Percentiles rank a stretch among this genome's conserved stretches.
Evolutionary conservation across 2,888 invertebrate genomes (phyloP).

Genomic region (Anarsia innoxiella): DNA sequence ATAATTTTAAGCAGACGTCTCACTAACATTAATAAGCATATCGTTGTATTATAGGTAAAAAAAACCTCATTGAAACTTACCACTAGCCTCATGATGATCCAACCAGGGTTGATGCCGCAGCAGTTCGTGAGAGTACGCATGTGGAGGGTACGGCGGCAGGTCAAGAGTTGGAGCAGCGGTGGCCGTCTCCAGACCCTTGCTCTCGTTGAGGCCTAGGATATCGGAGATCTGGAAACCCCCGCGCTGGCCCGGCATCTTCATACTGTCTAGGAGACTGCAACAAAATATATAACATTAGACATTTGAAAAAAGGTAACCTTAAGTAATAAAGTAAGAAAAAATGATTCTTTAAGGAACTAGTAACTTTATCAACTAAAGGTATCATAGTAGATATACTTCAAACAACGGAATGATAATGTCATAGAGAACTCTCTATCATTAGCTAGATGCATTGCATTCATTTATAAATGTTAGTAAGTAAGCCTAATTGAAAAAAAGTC

Average conservation of each 20-base stretch:
- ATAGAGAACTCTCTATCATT: too few species aligned
- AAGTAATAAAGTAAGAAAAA: background rate
- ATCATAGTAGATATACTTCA: too few species aligned
- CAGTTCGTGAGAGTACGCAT: constrained; percentile 57
- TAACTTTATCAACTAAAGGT: too few species aligned
- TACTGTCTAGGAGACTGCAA: constrained; percentile 84
- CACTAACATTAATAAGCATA: too few species aligned
- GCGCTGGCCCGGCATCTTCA: constrained; percentile 86
- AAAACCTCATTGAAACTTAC: constrained; percentile 27
- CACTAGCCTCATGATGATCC: constrained; percentile 58
- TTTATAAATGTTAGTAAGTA: too few species aligned
- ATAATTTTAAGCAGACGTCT: too few species aligned
- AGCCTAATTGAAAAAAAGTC: too few species aligned
- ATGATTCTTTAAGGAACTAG: too few species aligned
- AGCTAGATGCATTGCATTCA: too few species aligned
- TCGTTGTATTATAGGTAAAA: background rate
- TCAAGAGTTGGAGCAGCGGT: constrained; percentile 39
- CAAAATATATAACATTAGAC: constrained; percentile 17
- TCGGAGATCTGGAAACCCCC: constrained; percentile 95
- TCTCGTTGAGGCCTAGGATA: constrained; percentile 91
- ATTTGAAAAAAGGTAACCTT: background rate
- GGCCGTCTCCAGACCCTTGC: constrained; percentile 57
- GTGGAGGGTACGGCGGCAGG: constrained; percentile 55
- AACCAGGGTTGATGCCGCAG: constrained; percentile 65
- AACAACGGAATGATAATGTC: too few species aligned